Conservation (phyloP, 2,113 vertebrate species). For the Grantiella picta region DNA sequence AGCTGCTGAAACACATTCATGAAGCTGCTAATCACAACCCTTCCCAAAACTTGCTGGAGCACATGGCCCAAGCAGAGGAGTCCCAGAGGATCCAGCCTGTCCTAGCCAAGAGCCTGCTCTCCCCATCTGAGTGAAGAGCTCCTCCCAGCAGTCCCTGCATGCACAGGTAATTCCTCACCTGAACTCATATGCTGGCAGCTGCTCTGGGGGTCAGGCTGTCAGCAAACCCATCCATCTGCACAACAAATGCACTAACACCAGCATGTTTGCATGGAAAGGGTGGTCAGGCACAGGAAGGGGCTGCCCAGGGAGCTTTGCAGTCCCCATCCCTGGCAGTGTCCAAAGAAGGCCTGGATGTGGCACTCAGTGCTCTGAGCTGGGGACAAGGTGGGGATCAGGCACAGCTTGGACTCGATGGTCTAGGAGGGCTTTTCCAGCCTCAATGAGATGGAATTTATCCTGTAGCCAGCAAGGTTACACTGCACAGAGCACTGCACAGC, state of each 20-base stretch:
- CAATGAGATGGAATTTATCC: background rate
- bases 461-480: background rate
- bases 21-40: background rate
- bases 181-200: background rate
- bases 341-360: background rate
- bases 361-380: background rate
- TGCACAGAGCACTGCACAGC: background rate
- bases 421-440: background rate
- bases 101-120: background rate
- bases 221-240: background rate
- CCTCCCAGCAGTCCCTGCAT: background rate
- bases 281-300: too few species aligned
- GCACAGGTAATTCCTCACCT: background rate
- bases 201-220: background rate
- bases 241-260: background rate
- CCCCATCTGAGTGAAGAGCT: background rate
- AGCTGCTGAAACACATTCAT: background rate
- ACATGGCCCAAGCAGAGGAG: background rate
- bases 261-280: background rate
- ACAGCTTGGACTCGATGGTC: background rate
- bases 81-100: background rate
- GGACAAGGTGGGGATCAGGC: fast-evolving
- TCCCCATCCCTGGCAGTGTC: background rate
- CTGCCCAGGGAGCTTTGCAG: background rate
- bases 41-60: background rate